phyloP scores from a whole-genome alignment of 2,797 vertebrate species.

The Manis pentadactyla region DNA sequence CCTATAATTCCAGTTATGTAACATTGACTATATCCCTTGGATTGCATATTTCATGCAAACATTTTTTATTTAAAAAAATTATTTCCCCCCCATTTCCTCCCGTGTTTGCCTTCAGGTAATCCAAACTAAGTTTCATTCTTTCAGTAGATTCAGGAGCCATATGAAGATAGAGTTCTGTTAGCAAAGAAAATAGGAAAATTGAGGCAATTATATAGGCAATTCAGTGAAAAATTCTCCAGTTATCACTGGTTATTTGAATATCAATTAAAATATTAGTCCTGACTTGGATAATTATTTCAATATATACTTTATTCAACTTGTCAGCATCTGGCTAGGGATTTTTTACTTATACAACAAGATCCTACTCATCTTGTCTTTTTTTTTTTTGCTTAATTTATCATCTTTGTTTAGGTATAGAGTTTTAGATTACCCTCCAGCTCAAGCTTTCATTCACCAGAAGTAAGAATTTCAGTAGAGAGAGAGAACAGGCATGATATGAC shows the following conservation, averaged over 20 bases:
- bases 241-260: conserved; percentile 23
- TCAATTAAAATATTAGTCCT: conserved; percentile 23
- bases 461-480: neutral
- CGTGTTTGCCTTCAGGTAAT: neutral
- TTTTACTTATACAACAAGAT: conserved; percentile 9
- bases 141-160: neutral
- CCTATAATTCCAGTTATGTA: conserved; percentile 60
- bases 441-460: conserved; percentile 1
- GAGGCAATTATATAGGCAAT: neutral
- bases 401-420: neutral
- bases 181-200: conserved; percentile 49
- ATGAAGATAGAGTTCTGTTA: conserved; percentile 45
- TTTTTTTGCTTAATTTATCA: neutral
- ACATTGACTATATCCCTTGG: conserved; percentile 51
- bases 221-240: neutral
- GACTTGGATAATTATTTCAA: neutral
- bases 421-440: conserved; percentile 10
- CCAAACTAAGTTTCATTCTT: conserved; percentile 50
- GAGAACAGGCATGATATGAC: neutral
- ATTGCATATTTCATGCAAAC: conserved; percentile 52
- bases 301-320: conserved; percentile 14
- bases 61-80: conserved; percentile 37
- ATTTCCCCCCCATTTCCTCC: neutral
- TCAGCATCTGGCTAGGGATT: neutral
- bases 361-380: neutral